Conservation (phyloP, 53 echinoderm and acorn worm genomes). For the Echinarachnius parma region DNA sequence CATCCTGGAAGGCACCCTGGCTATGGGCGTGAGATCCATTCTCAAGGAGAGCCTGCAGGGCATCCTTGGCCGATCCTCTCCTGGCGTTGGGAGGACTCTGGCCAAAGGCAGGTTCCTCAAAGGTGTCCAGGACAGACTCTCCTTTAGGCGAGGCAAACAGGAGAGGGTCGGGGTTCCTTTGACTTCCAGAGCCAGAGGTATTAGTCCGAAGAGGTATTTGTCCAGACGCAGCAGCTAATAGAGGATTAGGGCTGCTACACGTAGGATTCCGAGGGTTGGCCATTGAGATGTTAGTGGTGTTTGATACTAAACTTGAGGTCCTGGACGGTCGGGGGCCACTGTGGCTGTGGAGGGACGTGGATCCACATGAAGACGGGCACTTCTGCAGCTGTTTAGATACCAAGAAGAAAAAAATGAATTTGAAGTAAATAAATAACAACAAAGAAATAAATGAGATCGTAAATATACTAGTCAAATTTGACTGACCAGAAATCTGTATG, state of each 20-base stretch:
- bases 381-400: slow-evolving; percentile 11
- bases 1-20: neutral
- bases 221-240: no score
- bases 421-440: neutral
- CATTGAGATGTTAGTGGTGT: no score
- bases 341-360: neutral
- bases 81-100: slow-evolving; percentile 10
- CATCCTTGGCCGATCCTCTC: slow-evolving; percentile 37
- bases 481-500: no score
- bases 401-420: neutral
- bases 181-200: no score
- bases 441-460: no score
- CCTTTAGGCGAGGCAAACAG: slow-evolving; percentile 61
- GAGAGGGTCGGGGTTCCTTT: neutral
- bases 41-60: slow-evolving; percentile 29
- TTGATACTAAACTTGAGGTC: neutral
- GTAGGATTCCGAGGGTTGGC: neutral
- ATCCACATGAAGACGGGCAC: slow-evolving; percentile 6
- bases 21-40: neutral
- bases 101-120: slow-evolving; percentile 56
- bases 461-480: no score
- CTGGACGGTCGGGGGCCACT: slow-evolving; percentile 24
- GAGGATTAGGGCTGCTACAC: neutral
- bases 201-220: no score
- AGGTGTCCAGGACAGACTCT: slow-evolving; percentile 54